These are phyloP conservation scores for Tridacna gigas DNA, from an alignment of 2,888 invertebrate species.

Conservation along the genomic window DNA sequence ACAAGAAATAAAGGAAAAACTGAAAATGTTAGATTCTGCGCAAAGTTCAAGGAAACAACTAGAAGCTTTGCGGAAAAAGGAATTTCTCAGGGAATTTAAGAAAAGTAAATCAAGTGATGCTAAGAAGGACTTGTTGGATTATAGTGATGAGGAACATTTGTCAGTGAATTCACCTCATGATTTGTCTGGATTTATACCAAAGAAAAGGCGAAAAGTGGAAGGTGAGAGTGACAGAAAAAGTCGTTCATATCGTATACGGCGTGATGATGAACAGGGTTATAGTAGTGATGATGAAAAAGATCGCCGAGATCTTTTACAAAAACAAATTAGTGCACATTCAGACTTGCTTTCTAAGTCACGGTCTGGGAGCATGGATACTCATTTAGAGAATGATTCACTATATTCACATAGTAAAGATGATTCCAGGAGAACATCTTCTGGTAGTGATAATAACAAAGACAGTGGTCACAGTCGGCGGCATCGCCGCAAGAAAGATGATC, in stretches of 20 bases:
- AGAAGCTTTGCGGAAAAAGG: constrained; percentile 75
- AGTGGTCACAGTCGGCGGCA: constrained; percentile 49
- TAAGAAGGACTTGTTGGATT: constrained; percentile 64
- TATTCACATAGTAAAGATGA: constrained; percentile 58
- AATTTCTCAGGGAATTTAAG: constrained; percentile 66
- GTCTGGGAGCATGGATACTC: constrained; percentile 50
- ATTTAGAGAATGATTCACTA: constrained; percentile 57
- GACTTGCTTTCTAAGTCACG: constrained; percentile 59
- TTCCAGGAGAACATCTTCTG: constrained; percentile 60
- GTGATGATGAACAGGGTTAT: constrained; percentile 68
- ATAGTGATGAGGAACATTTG: constrained; percentile 71
- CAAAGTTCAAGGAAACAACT: constrained; percentile 80
- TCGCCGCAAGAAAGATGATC: constrained; percentile 66
- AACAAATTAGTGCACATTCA: constrained; percentile 62
- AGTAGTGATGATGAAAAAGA: constrained; percentile 77
- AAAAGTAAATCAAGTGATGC: constrained; percentile 59
- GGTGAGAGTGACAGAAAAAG: constrained; percentile 63
- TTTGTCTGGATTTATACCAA: constrained; percentile 72
- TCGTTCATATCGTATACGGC: constrained; percentile 70
- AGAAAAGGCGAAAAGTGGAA: constrained; percentile 74
- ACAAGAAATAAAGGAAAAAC: constrained; percentile 63
- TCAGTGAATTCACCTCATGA: constrained; percentile 74
- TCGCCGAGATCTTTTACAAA: constrained; percentile 55
- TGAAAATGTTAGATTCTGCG: constrained; percentile 71
- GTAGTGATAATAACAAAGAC: constrained; percentile 66